These are phyloP conservation scores for Amiota minor DNA, from an alignment of 2,888 invertebrate species.

Conservation along the genomic window DNA sequence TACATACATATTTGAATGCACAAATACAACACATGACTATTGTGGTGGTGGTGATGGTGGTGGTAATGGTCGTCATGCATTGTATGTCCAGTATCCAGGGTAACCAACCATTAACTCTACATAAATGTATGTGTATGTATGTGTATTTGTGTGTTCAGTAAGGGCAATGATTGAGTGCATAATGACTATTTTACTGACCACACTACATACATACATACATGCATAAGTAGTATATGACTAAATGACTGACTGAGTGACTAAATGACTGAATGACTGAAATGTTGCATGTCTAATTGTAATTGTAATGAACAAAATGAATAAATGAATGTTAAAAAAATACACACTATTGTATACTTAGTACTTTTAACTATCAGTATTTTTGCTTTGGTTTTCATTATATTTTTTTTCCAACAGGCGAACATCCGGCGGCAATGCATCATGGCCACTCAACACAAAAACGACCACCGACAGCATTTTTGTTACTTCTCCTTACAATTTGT, in stretches of 20 bases:
- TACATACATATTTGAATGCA: neutral
- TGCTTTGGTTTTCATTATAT: conserved; percentile 4
- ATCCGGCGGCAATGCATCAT: conserved; percentile 90
- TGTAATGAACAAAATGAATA: too few relatives aligned
- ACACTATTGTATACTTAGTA: too few relatives aligned
- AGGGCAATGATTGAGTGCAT: neutral
- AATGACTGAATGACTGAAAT: too few relatives aligned
- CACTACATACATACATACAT: too few relatives aligned
- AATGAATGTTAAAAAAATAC: neutral
- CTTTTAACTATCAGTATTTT: neutral
- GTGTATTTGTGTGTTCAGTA: neutral
- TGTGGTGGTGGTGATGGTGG: neutral
- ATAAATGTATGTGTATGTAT: neutral
- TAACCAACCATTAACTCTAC: neutral
- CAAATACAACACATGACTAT: neutral
- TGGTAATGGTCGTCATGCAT: neutral
- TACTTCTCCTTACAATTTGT: conserved; percentile 62
- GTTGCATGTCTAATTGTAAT: too few relatives aligned
- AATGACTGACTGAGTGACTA: too few relatives aligned
- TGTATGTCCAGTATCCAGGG: neutral
- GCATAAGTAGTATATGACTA: too few relatives aligned
- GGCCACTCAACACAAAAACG: conserved; percentile 73
- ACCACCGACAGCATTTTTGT: conserved; percentile 57
- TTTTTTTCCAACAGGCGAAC: conserved; percentile 79
- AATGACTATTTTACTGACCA: too few relatives aligned